A percentile compares a stretch with the other conserved stretches of the same genome.
phyloP scores from a whole-genome alignment of 2,113 vertebrate species.

The Gymnarchus niloticus region DNA sequence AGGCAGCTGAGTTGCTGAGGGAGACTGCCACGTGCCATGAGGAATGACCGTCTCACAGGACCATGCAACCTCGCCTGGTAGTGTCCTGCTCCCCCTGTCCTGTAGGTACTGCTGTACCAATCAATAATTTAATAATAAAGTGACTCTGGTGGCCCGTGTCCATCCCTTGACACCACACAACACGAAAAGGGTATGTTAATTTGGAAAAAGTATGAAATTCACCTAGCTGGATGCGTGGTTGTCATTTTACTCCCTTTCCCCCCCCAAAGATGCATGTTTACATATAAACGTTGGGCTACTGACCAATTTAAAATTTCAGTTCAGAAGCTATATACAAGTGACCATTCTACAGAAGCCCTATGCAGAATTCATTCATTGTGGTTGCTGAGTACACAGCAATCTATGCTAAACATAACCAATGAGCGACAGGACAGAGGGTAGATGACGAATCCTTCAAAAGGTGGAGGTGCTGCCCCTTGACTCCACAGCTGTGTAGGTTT shows the following conservation, averaged over 20 bases:
- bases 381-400: neutral
- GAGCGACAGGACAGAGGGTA: neutral
- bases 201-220: neutral
- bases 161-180: no score
- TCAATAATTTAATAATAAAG: no score
- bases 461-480: no score
- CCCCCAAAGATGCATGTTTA: neutral
- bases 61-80: no score
- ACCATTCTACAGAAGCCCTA: neutral
- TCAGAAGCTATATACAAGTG: neutral
- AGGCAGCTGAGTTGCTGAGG: no score
- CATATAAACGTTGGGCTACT: neutral
- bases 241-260: neutral
- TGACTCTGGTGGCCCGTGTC: no score
- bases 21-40: no score
- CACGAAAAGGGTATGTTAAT: neutral
- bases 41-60: no score
- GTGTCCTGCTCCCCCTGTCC: no score
- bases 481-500: no score
- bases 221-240: neutral
- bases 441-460: neutral
- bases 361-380: neutral
- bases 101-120: no score
- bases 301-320: neutral
- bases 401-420: neutral